A percentile compares a stretch with the other conserved stretches of the same genome.
These are phyloP conservation scores for Phymorhynchus buccinoides DNA, from an alignment of 1,140 invertebrate genomes.

Conservation along the genomic window DNA sequence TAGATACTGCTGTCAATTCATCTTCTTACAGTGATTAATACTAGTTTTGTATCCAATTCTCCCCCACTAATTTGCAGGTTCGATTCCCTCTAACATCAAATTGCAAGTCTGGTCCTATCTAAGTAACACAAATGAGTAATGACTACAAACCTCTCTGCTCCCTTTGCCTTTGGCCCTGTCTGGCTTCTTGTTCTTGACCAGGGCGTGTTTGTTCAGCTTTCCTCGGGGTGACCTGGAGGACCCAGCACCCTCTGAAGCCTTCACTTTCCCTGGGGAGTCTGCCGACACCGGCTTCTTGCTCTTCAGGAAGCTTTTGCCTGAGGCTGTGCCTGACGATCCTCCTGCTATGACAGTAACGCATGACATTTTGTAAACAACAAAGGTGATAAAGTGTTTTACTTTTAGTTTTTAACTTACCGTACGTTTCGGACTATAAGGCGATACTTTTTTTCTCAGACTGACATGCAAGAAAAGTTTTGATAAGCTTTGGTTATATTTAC, in stretches of 20 bases:
- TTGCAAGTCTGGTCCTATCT: neutral
- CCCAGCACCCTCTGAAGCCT: conserved; percentile 38
- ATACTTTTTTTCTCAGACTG: too few relatives aligned
- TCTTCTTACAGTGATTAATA: too few relatives aligned
- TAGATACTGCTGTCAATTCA: too few relatives aligned
- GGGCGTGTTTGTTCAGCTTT: conserved; percentile 17
- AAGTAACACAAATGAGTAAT: neutral
- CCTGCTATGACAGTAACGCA: neutral
- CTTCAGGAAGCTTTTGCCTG: conserved; percentile 60
- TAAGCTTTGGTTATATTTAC: too few relatives aligned
- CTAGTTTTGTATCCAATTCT: too few relatives aligned
- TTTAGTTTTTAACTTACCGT: too few relatives aligned
- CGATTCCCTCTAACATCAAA: neutral
- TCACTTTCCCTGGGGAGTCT: conserved; percentile 42
- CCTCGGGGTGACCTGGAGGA: conserved; percentile 32
- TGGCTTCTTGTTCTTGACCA: conserved; percentile 34
- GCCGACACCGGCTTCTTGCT: conserved; percentile 50
- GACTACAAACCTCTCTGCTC: conserved; percentile 46
- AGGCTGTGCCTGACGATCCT: neutral
- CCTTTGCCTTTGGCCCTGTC: conserved; percentile 39
- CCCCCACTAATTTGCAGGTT: too few relatives aligned
- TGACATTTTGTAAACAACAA: too few relatives aligned
- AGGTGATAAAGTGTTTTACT: too few relatives aligned
- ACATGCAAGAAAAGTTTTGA: too few relatives aligned
- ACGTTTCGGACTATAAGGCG: too few relatives aligned